Base-by-base conservation (phyloP, 2,888 invertebrate species). In the Cephus nigrinus region DNA sequence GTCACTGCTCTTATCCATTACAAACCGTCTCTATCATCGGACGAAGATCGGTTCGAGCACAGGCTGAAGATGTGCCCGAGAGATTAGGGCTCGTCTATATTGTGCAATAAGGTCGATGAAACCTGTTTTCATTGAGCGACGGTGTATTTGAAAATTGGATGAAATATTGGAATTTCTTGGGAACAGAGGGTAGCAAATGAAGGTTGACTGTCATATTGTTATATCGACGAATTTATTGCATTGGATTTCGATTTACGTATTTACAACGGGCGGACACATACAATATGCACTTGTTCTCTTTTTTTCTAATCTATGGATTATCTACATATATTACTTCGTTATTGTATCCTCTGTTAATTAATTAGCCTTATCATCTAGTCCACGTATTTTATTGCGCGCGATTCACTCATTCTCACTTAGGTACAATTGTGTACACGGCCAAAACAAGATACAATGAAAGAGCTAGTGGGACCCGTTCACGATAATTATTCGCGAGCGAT, bases 181-280 rank as follows among this genome's bases (percentile, higher is more conserved):
- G 15, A 5, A 55, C 55, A 2, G 23, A 55, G 55, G 55, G 55
- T 23, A 55, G 23, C 9, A 2, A 55, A 55, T 55, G 2, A 55
- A 55, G 23, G 0, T 55, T 55, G 0, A 55, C 2, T 55, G 9
- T 9, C 23, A 1, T 55, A 40, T 5, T 40, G 2, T 79, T 83
- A 81, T 81, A 82, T 84, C 83, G 86, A 86, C 87, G 84, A 86
- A 87, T 91, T 91, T 91, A 91, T 91, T 91, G 91, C 90, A 89
- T 90, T 89, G 88, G 88, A 87, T 88, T 55, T 55, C 85, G 86
- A 87, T 83, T 89, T 86, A 86, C 81, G 78, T 91, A 90, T 91
- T 90, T 91, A 91, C 91, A 90, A 84, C 83, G 84, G 85, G 87
- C 55, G 86, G 84, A 91, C 89, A 90, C 88, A 87, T 89, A 90